Base-by-base conservation (phyloP, 1,140 invertebrate genomes). In the Caerostris darwini region DNA sequence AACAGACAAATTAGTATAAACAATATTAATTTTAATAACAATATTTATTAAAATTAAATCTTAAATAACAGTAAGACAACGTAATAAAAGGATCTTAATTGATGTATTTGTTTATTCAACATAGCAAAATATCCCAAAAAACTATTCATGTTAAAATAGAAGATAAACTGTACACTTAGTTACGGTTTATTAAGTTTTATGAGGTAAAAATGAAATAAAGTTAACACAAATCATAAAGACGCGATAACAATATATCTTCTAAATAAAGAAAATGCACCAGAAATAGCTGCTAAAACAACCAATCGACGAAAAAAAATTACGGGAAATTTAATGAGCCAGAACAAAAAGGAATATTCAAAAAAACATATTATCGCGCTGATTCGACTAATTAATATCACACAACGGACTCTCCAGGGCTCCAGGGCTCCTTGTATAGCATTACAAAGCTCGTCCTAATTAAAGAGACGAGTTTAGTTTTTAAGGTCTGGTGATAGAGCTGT, bases 311-410 rank as follows among this genome's bases (percentile, higher is more conserved):
- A 34, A 71, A 71, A 71, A 50, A 10, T 17, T 12, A 4, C 6
- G 50, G 34, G 69, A 50, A 71, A 71, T 71, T 71, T 71, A 71
- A 71, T 71, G 69, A 71, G 69, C 69, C 69, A 7, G n/a, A 19
- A 10, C 7, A 71, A 50, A 71, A 12, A 71, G 69, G 8, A 71
- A 71, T 34, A 50, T 8, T 50, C n/a, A 19, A 71, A 50, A 50
- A 81, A 81, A n/a, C 82, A 19, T 85, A 57, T 85, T 85, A 85
- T 85, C 82, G 19, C 54, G 54, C 19, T 85, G 7, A 85, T 57
- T 85, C 54, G n/a, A 58, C 82, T 85, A 85, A 85, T 57, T 85
- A 85, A 85, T 85, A 85, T 17, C 54, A 19, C 82, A 57, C 82
- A 58, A 5, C 5, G 57, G 82, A 19, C 54, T 6, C 3, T 7